Percentiles rank a stretch among this genome's conserved stretches.
phyloP scores from a whole-genome alignment of 2,888 invertebrate genomes.

The Dyspetes luteomarginatus region DNA sequence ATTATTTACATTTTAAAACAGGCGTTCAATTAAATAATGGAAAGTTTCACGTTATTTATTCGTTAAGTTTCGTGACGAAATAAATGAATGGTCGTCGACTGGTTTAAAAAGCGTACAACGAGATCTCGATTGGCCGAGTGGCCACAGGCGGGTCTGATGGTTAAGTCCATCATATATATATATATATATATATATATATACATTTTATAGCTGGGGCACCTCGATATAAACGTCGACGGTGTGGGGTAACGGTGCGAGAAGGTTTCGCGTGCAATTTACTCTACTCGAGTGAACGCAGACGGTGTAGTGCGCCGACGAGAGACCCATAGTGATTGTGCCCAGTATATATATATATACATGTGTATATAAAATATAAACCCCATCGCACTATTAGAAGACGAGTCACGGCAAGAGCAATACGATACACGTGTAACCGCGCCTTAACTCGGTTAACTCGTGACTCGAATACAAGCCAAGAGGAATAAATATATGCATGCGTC shows the following conservation, averaged over 20 bases:
- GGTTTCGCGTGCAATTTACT: constrained; percentile 60
- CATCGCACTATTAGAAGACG: constrained; percentile 72
- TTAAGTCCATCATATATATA: not conserved
- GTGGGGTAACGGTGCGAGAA: constrained; percentile 49
- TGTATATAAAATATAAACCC: not conserved
- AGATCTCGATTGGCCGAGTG: constrained; percentile 57
- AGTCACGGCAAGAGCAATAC: constrained; percentile 73
- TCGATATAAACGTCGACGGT: constrained; percentile 22
- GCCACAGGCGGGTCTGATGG: constrained; percentile 25
- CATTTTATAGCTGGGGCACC: constrained; percentile 2
- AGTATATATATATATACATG: constrained; percentile 4
- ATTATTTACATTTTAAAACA: not conserved
- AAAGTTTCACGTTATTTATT: not conserved
- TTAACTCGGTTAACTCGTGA: constrained; percentile 75
- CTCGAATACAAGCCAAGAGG: constrained; percentile 67
- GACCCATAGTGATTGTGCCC: not conserved
- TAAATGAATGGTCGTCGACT: constrained; percentile 42
- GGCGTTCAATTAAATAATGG: not conserved
- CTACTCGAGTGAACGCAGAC: constrained; percentile 42
- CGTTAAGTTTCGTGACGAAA: constrained; percentile 52
- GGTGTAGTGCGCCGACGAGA: constrained; percentile 23
- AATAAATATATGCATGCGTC: constrained; percentile 24
- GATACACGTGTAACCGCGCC: constrained; percentile 63
- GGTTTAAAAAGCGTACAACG: constrained; percentile 40
- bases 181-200: too few species aligned